Percentiles rank a stretch among this genome's conserved stretches.
phyloP scores from a whole-genome alignment of 2,113 vertebrate species.

The Pardalotus punctatus region DNA sequence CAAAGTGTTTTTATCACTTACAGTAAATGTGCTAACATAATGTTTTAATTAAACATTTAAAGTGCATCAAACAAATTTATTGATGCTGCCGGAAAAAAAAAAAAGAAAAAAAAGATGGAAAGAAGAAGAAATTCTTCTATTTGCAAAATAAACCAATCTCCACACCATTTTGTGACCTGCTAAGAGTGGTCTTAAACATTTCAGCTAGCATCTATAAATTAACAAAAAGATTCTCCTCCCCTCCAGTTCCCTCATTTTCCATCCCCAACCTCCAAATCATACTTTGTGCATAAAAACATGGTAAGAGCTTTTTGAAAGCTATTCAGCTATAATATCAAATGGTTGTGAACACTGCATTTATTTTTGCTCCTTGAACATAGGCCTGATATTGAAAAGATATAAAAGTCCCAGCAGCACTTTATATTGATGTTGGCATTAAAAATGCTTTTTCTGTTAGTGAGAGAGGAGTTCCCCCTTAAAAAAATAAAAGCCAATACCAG shows the following conservation, averaged over 20 bases:
- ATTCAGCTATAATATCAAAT: conserved; percentile 28
- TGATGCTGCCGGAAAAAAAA: conserved; percentile 26
- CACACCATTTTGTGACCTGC: neutral
- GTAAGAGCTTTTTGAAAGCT: conserved; percentile 52
- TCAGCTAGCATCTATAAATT: conserved; percentile 20
- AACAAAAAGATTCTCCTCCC: neutral
- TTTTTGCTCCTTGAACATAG: conserved; percentile 47
- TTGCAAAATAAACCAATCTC: conserved; percentile 30
- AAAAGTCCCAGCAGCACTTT: conserved; percentile 61
- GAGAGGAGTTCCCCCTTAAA: conserved; percentile 56
- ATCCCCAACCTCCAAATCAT: neutral
- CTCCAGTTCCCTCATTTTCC: conserved; percentile 13
- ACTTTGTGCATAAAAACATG: conserved; percentile 31
- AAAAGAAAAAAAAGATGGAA: neutral
- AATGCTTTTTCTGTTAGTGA: conserved; percentile 52
- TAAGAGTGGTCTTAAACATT: conserved; percentile 25
- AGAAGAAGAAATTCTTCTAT: neutral
- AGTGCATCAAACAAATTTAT: conserved; percentile 68
- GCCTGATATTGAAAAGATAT: conserved; percentile 58
- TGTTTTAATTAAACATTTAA: conserved; percentile 76
- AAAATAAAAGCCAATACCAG: conserved; percentile 60
- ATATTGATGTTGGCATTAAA: conserved; percentile 67
- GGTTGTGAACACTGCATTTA: conserved; percentile 44
- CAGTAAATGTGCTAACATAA: conserved; percentile 61
- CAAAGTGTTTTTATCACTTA: conserved; percentile 61